Base-by-base conservation (phyloP, 2,888 invertebrate species). In the Autographa pulchrina region DNA sequence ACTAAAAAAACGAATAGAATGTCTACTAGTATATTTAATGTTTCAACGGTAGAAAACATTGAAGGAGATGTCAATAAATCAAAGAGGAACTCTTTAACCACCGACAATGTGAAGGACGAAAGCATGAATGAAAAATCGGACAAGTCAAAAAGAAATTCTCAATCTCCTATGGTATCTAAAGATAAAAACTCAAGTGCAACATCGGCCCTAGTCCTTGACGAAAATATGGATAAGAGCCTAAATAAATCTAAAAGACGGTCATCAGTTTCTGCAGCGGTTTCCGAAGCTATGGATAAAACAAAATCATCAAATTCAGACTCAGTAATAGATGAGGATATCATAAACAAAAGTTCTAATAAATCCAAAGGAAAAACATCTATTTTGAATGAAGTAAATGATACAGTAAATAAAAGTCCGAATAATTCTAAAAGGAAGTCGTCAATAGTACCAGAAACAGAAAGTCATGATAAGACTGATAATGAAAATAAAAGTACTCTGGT, bases 401-500 rank as follows among this genome's bases (percentile, higher is more conserved):
- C 77, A 1, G 77, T 70, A 8, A 65, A 72, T 72, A 80, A 81
- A 65, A 85, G 62, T 71, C 69, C 68, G 32, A 84, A 83, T 73
- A 88, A 86, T 72, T 86, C 88, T 13, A 87, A 83, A 77, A 85
- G 82, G 66, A 90, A 86, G 68, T 85, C 82, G 38, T 86, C 87
- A 13, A 41, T 76, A 31, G 80, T 78, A 20, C 69, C 58, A 14
- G 66, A 85, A 43, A 85, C 84, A 35, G 70, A 58, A 43, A 60
- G 13, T 52, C 62, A 74, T 38, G 72, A 82, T 64, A 78, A 80
- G 59, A 74, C 79, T 65, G 77, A 66, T 11, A 70, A 65, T 25
- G 75, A 65, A 61, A 81, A 73, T 54, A 83, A 83, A 85, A 94
- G 90, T 77, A 94, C 93, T 20, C 83, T 94, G 52, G 87, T 93